These are phyloP conservation scores for Limulus polyphemus DNA, from an alignment of 2,888 invertebrate species.

Conservation along the genomic window DNA sequence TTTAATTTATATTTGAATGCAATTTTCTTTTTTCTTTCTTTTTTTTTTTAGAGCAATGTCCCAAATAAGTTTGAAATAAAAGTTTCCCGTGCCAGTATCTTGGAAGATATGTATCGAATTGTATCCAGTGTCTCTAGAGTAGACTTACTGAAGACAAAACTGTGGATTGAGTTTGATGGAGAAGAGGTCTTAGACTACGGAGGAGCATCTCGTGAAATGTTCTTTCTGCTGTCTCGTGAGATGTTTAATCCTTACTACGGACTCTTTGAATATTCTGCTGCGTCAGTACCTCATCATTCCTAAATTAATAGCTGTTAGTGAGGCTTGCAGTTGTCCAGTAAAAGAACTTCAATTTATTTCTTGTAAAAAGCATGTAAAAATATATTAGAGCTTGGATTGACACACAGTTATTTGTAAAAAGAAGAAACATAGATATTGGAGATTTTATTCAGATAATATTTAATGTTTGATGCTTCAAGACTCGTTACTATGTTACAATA, in stretches of 20 bases:
- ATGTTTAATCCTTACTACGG: slow-evolving; percentile 99
- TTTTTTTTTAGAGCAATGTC: slow-evolving; percentile 63
- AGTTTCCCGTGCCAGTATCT: slow-evolving; percentile 67
- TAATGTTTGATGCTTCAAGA: no score
- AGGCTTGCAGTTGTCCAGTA: neutral
- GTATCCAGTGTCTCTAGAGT: slow-evolving; percentile 80
- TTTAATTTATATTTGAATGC: neutral
- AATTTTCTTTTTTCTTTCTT: slow-evolving; percentile 27
- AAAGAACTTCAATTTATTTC: neutral
- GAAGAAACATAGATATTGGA: no score
- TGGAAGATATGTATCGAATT: slow-evolving; percentile 93
- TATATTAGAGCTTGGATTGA: no score
- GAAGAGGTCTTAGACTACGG: slow-evolving; percentile 95
- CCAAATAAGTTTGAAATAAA: slow-evolving; percentile 98
- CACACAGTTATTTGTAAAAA: neutral
- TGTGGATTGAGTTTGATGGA: slow-evolving; percentile 98
- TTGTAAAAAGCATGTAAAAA: neutral
- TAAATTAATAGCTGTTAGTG: neutral
- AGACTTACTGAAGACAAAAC: slow-evolving; percentile 87
- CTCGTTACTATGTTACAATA: no score
- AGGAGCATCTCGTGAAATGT: slow-evolving; percentile 94
- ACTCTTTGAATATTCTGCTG: slow-evolving; percentile 96
- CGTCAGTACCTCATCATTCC: slow-evolving; percentile 48
- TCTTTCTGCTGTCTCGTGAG: slow-evolving; percentile 94
- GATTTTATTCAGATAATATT: no score